phyloP scores from a whole-genome alignment of 2,888 invertebrate genomes.

The Cheilosia variabilis region DNA sequence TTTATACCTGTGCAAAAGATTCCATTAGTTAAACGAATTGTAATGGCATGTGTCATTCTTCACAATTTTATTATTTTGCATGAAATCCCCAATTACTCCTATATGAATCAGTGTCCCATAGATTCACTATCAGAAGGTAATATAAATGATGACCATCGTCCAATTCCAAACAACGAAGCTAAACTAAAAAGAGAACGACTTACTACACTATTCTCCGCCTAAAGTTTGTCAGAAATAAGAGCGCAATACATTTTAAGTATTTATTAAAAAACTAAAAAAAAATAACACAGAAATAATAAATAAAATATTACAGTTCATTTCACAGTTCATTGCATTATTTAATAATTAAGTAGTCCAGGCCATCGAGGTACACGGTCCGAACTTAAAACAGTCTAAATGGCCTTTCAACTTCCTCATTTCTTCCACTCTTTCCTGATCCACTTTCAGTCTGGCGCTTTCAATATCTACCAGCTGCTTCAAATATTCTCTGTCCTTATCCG shows the following conservation, averaged over 20 bases:
- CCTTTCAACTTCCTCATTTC: conserved; percentile 11
- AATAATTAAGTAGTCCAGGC: neutral
- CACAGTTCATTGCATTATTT: conserved; percentile 1
- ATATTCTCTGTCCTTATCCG: conserved; percentile 16
- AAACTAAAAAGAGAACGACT: too few relatives aligned
- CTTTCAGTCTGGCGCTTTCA: neutral
- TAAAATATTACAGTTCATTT: conserved; percentile 9
- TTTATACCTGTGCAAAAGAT: conserved; percentile 12
- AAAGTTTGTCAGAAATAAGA: conserved; percentile 7
- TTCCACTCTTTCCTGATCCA: conserved; percentile 7
- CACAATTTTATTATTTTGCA: conserved; percentile 20
- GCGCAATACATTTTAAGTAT: conserved; percentile 13
- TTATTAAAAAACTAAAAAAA: conserved; percentile 13
- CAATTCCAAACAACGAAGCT: neutral
- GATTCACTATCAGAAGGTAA: neutral
- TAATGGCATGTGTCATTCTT: conserved; percentile 13
- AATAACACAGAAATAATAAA: neutral
- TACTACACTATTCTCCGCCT: conserved; percentile 12
- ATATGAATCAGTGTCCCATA: conserved; percentile 12
- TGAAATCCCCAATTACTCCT: too few relatives aligned
- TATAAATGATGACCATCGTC: neutral
- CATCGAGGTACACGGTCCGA: too few relatives aligned
- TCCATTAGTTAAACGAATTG: conserved; percentile 10
- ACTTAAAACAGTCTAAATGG: neutral
- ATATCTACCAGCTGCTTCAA: conserved; percentile 6